phyloP scores from a whole-genome alignment of 2,113 vertebrate species.

The Mesitornis unicolor region DNA sequence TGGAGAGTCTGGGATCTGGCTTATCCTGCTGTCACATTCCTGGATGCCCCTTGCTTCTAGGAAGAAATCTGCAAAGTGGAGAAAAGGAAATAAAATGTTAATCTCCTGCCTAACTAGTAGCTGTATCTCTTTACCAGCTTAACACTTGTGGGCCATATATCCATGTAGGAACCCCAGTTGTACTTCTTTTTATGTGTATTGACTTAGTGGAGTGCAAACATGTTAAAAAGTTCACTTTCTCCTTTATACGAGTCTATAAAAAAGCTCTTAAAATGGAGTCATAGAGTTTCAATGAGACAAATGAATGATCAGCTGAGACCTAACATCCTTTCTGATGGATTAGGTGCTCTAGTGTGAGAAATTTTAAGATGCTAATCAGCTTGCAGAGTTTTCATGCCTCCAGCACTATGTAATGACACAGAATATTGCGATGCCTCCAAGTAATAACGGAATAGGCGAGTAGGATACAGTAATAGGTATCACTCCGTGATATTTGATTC shows the following conservation, averaged over 20 bases:
- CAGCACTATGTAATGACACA: neutral
- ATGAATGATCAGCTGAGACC: slow-evolving; percentile 44
- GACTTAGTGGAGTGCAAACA: slow-evolving; percentile 78
- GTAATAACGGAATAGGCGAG: neutral
- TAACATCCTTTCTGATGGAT: neutral
- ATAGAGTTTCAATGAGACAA: slow-evolving; percentile 75
- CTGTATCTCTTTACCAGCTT: slow-evolving; percentile 43
- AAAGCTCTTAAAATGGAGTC: slow-evolving; percentile 80
- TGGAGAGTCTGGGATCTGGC: neutral
- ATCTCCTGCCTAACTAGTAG: neutral
- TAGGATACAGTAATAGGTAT: slow-evolving; percentile 6
- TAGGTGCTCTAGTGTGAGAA: slow-evolving; percentile 41
- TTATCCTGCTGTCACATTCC: neutral
- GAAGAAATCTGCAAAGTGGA: neutral
- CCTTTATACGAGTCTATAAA: slow-evolving; percentile 84
- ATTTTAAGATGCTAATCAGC: slow-evolving; percentile 23
- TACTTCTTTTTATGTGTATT: slow-evolving; percentile 72
- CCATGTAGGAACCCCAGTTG: slow-evolving; percentile 56
- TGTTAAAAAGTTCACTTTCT: slow-evolving; percentile 79
- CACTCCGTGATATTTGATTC: neutral
- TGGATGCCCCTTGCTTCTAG: neutral
- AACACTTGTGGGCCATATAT: slow-evolving; percentile 28
- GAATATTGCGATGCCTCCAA: neutral
- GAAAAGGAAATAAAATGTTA: neutral
- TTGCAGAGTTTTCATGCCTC: neutral